phyloP scores from a whole-genome alignment of 2,113 vertebrate species.

The Leptodactylus fuscus region DNA sequence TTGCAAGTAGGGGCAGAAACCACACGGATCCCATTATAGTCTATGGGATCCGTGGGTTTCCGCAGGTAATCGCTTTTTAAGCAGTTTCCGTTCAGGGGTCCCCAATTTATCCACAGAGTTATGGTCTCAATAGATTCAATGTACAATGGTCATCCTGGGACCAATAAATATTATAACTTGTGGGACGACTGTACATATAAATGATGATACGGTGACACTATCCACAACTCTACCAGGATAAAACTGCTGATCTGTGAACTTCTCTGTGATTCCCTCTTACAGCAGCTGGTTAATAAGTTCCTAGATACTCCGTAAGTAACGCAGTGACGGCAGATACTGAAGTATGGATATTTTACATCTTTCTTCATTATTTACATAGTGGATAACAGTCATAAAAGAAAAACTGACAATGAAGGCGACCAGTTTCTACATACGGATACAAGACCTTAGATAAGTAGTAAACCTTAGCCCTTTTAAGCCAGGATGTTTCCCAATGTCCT shows the following conservation, averaged over 20 bases:
- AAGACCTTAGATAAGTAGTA: background rate
- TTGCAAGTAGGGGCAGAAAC: too few species aligned
- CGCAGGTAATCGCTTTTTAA: too few species aligned
- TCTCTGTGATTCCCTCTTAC: background rate
- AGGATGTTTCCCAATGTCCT: too few species aligned
- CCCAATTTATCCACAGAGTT: too few species aligned
- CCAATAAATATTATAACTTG: too few species aligned
- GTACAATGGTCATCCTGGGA: too few species aligned
- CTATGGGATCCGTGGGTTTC: too few species aligned
- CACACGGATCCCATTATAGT: too few species aligned
- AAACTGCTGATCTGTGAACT: background rate
- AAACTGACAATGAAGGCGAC: background rate
- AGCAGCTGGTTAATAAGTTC: background rate
- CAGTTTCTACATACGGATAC: background rate
- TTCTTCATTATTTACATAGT: background rate
- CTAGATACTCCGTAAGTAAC: background rate
- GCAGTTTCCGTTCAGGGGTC: too few species aligned
- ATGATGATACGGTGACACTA: background rate
- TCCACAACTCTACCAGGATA: background rate
- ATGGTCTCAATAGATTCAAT: too few species aligned
- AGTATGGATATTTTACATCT: background rate
- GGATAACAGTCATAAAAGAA: background rate
- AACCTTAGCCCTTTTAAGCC: too few species aligned
- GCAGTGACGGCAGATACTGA: background rate
- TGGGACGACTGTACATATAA: too few species aligned